Percentiles rank a stretch among this genome's conserved stretches.
phyloP scores from a whole-genome alignment of 2,888 invertebrate genomes.

The Leuctra nigra region DNA sequence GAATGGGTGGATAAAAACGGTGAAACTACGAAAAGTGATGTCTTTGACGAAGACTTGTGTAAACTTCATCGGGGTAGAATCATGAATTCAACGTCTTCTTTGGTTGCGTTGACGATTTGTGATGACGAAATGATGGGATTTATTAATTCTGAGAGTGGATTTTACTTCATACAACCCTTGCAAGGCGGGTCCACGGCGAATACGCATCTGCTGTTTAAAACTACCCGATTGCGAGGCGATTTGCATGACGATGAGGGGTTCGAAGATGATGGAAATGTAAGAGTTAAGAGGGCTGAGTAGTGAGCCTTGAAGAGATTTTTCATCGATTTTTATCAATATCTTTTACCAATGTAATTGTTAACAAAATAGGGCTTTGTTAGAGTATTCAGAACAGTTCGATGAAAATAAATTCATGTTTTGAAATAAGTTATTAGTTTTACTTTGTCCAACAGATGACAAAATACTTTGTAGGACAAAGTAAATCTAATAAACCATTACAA shows the following conservation, averaged over 20 bases:
- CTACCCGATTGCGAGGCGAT: slow-evolving; percentile 6
- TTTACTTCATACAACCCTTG: slow-evolving; percentile 46
- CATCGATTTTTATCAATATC: no score
- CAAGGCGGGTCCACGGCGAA: slow-evolving; percentile 29
- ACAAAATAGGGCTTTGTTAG: no score
- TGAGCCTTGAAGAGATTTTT: no score
- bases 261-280: slow-evolving; percentile 9
- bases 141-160: slow-evolving; percentile 43
- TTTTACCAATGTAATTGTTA: no score
- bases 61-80: slow-evolving; percentile 15
- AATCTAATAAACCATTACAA: no score
- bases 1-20: slow-evolving; percentile 16
- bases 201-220: slow-evolving; percentile 20
- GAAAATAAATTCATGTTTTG: no score
- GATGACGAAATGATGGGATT: slow-evolving; percentile 48
- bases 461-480: no score
- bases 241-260: slow-evolving; percentile 23
- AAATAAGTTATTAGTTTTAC: no score
- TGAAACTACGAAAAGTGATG: background rate
- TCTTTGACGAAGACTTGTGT: background rate
- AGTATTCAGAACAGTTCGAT: no score
- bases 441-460: no score
- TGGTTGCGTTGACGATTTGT: slow-evolving; percentile 49
- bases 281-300: no score
- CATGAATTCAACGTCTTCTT: slow-evolving; percentile 35